A percentile compares a stretch with the other conserved stretches of the same genome.
Evolutionary conservation across 2,797 vertebrate genomes (phyloP).

Genomic region (Sciurus carolinensis): DNA sequence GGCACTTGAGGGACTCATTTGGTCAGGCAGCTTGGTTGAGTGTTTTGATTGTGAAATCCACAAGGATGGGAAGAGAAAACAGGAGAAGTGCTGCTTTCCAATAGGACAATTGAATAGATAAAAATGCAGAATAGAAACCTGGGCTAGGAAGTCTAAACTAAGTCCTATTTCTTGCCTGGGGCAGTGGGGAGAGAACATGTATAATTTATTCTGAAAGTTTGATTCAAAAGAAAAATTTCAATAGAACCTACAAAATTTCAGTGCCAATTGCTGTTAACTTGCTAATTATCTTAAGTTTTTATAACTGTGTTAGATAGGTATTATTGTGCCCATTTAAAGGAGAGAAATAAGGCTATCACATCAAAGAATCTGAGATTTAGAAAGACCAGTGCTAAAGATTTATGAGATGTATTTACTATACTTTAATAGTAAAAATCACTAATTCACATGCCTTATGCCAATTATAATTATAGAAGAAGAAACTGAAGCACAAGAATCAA

Average conservation of each 20-base stretch:
- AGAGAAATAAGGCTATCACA: not conserved
- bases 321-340: not conserved
- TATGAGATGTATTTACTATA: not conserved
- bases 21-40: not conserved
- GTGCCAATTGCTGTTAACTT: not conserved
- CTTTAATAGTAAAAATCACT: not conserved
- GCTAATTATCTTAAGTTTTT: not conserved
- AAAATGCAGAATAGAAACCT: not conserved
- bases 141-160: not conserved
- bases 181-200: not conserved
- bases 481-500: not conserved
- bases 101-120: not conserved
- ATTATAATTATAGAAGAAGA: conserved; percentile 6
- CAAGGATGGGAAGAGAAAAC: not conserved
- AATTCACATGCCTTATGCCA: not conserved
- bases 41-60: not conserved
- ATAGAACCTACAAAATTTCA: not conserved
- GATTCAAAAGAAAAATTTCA: not conserved
- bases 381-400: not conserved
- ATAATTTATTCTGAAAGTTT: not conserved
- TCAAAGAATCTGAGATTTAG: not conserved
- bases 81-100: not conserved
- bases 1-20: not conserved
- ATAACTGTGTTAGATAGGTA: not conserved
- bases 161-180: not conserved